A percentile compares a stretch with the other conserved stretches of the same genome.
Conservation (phyloP, 2,888 invertebrate genomes). For the Sturmia bella region DNA sequence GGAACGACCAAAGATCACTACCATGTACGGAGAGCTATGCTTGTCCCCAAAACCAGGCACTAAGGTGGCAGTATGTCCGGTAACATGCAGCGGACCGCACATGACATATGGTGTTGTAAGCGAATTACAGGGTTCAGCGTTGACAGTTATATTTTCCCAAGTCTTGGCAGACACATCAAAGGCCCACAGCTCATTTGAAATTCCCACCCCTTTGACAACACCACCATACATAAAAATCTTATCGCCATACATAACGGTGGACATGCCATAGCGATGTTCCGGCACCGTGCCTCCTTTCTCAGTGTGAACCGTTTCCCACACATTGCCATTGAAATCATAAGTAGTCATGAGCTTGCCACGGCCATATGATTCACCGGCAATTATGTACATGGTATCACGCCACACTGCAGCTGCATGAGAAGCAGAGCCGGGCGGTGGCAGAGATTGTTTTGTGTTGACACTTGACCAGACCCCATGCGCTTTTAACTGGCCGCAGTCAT, state of each 20-base stretch:
- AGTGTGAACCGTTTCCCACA: slow-evolving; percentile 88
- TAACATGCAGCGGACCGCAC: slow-evolving; percentile 86
- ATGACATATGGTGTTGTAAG: slow-evolving; percentile 82
- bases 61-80: slow-evolving; percentile 97
- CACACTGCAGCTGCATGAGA: slow-evolving; percentile 91
- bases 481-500: slow-evolving; percentile 86
- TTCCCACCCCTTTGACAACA: slow-evolving; percentile 85
- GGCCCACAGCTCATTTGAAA: slow-evolving; percentile 92
- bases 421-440: slow-evolving; percentile 88
- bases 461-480: slow-evolving; percentile 88
- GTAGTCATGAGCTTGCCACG: slow-evolving; percentile 86
- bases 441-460: slow-evolving; percentile 84
- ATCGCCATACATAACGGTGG: slow-evolving; percentile 93
- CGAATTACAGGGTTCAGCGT: slow-evolving; percentile 83
- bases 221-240: slow-evolving; percentile 97
- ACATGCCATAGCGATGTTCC: slow-evolving; percentile 92
- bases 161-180: slow-evolving; percentile 89
- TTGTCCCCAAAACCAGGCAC: slow-evolving; percentile 86
- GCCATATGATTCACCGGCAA: slow-evolving; percentile 91
- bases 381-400: slow-evolving; percentile 90
- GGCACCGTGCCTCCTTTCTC: slow-evolving; percentile 84
- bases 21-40: slow-evolving; percentile 91
- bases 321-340: slow-evolving; percentile 89
- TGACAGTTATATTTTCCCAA: slow-evolving; percentile 93
- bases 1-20: slow-evolving; percentile 98